Evolutionary conservation across 2,797 vertebrate species (phyloP), one percentile per base, ranked within the genome.

Genomic region (Pipistrellus pygmaeus): DNA sequence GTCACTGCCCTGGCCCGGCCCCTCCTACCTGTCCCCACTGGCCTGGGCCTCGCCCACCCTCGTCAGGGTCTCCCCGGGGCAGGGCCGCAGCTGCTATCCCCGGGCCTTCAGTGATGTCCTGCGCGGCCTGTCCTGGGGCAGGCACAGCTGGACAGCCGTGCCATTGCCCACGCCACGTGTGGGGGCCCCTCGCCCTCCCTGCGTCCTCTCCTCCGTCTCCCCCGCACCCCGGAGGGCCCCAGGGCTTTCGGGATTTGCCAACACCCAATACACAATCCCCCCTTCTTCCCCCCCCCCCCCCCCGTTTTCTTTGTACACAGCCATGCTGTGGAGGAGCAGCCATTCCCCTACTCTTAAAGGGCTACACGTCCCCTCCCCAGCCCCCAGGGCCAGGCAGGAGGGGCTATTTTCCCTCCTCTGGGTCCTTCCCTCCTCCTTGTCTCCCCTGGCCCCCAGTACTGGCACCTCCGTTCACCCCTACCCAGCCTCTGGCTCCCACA

Each of bases 261-360:
- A 66, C 13, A 71, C 90, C 93, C 84, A n/a, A 51, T 17, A 84
- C 94, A 96, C 94, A 88, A 88, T n/a, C n/a, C n/a, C n/a, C n/a
- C n/a, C n/a, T n/a, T n/a, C n/a, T n/a, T n/a, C 75, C 48, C 55
- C 14, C 46, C 44, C 44, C 44, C 10, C 8, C 44, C 76, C 90
- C 94, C 87, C 71, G 44, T 53, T 81, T 73, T 44, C 87, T 82
- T n/a, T 97, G 96, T 97, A 94, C 62, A 96, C 92, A 97, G 96
- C 97, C 96, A 97, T 97, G 95, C 95, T 96, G 64, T 2, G 93
- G 64, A n/a, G 64, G 64, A 8, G 83, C 89, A 64, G 91, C 94
- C 90, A 82, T 76, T 95, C 91, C 94, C 96, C 83, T 25, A 95
- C 66, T 96, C 60, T 96, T 85, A 95, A 97, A 97, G 97, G 97